Base-by-base conservation (phyloP, 2,888 invertebrate genomes). In the Brachyptera risi region DNA sequence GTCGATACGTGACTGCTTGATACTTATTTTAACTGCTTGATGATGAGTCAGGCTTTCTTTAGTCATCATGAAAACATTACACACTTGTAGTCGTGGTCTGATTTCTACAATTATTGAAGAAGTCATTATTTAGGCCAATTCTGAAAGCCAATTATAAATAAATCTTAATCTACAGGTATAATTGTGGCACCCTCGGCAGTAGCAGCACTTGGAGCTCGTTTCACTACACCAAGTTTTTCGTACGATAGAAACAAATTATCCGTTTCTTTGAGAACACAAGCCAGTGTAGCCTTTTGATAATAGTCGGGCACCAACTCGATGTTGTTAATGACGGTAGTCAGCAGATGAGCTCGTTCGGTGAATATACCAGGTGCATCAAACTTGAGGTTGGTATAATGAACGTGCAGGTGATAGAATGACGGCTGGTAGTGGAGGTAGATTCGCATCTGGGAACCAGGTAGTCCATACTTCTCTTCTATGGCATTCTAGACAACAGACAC, bases 391-490 rank as follows among this genome's bases (percentile, higher is more conserved):
- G 92, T 92, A 71, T 96, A 92, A 75, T 99, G 98, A 0, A 98
- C 82, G 73, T 99, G 98, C 0, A 99, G 79, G 73, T 98, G 96
- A 76, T 96, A 97, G 78, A 95, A 99, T 0, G 96, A 92, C 0
- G 98, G 98, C 71, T 95, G 96, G 76, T 98, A 98, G 74, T 98
- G 97, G 0, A 97, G 74, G 74, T 90, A 98, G 64, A 92, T 83
- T 23, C 96, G 81, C 24, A 97, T 74, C 71, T 92, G 86, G 3
- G 83, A 82, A 15, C 79, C 74, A 2, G 82, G 76, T 1, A 98
- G 68, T 13, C 82, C 82, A 76, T 90, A 97, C 69, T 88, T 90
- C 31, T 89, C 80, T 54, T 82, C 72, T 62, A 98, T 92, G 2
- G 85, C 85, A 73, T 83, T 80, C 87, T 90, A 76, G 56, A 31